These are phyloP conservation scores for Plagodis pulveraria DNA, from an alignment of 2,888 invertebrate species.

Conservation along the genomic window DNA sequence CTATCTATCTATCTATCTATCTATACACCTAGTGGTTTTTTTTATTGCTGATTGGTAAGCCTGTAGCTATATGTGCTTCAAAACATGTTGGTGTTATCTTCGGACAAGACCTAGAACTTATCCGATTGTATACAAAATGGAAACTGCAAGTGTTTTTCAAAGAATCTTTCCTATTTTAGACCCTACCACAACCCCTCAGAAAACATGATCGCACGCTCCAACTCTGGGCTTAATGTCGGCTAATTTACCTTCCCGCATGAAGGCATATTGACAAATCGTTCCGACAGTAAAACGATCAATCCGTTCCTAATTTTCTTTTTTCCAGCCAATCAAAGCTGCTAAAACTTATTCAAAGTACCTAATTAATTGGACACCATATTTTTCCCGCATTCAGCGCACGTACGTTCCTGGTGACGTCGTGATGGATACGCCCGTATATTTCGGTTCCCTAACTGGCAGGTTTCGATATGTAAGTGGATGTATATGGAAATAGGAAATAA, in stretches of 20 bases:
- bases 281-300: conserved; percentile 66
- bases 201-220: no score
- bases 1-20: no score
- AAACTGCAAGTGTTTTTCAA: no score
- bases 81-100: no score
- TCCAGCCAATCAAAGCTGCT: conserved; percentile 67
- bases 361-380: conserved; percentile 76
- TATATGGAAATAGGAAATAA: background rate
- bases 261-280: conserved; percentile 54
- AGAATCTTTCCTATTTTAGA: no score
- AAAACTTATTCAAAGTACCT: conserved; percentile 72
- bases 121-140: no score
- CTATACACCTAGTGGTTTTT: no score
- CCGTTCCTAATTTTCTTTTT: conserved; percentile 56
- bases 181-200: no score
- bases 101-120: no score
- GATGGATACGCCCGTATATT: conserved; percentile 62
- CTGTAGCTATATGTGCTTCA: no score
- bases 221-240: no score
- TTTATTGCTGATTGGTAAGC: no score
- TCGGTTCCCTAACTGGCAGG: conserved; percentile 14
- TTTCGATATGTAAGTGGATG: conserved; percentile 18
- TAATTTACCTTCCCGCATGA: conserved; percentile 22
- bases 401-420: conserved; percentile 69
- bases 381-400: conserved; percentile 64